These are phyloP conservation scores for Pediacus dermestoides DNA, from an alignment of 2,888 invertebrate species.

Conservation along the genomic window DNA sequence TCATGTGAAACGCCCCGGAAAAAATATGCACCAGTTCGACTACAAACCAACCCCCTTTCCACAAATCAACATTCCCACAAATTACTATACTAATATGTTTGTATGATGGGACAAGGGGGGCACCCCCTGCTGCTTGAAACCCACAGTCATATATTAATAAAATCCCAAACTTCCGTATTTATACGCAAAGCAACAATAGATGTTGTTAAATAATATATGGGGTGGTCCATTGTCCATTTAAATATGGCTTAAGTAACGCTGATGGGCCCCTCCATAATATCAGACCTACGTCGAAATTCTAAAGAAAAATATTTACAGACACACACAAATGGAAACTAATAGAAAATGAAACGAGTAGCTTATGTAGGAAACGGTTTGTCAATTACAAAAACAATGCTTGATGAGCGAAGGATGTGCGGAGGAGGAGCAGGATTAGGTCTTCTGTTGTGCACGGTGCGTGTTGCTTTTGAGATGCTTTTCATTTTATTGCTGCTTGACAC, in stretches of 20 bases:
- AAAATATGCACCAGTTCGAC: too few relatives aligned
- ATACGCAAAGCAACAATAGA: slow-evolving; percentile 32
- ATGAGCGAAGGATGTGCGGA: slow-evolving; percentile 1
- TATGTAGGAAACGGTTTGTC: too few relatives aligned
- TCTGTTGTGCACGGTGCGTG: slow-evolving; percentile 4
- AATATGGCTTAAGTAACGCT: slow-evolving; percentile 34
- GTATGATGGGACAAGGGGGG: too few relatives aligned
- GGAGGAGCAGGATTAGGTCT: too few relatives aligned
- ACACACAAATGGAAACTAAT: too few relatives aligned
- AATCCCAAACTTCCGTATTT: slow-evolving; percentile 9
- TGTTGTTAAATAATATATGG: slow-evolving; percentile 40
- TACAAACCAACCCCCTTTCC: too few relatives aligned
- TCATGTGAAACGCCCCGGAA: too few relatives aligned
- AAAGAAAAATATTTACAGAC: slow-evolving; percentile 20
- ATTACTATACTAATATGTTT: too few relatives aligned
- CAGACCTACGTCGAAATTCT: slow-evolving; percentile 14
- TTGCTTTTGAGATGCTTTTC: slow-evolving; percentile 6
- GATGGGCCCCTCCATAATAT: slow-evolving; percentile 27
- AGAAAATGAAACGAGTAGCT: too few relatives aligned
- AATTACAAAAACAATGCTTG: slow-evolving; percentile 10
- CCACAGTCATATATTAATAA: slow-evolving; percentile 5
- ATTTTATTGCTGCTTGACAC: slow-evolving; percentile 11
- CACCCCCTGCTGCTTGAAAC: too few relatives aligned
- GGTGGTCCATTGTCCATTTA: slow-evolving; percentile 36
- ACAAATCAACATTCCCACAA: too few relatives aligned